Percentiles rank a stretch among this genome's conserved stretches.
Evolutionary conservation across 2,888 invertebrate species (phyloP).

Genomic region (Cosmorhoe ocellata): DNA sequence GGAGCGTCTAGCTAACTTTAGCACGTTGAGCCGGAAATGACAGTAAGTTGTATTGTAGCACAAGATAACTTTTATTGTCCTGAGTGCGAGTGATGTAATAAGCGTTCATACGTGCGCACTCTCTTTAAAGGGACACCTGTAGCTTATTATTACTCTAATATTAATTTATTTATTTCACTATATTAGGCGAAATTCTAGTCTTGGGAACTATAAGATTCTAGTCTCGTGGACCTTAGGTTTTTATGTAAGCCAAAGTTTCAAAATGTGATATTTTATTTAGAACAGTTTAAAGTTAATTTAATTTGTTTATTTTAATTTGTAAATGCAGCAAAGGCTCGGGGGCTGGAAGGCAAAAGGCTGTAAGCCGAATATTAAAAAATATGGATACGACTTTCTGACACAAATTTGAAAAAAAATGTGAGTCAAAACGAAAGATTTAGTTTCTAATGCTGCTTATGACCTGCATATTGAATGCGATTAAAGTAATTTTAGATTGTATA

Average conservation of each 20-base stretch:
- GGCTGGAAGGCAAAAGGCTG: slow-evolving; percentile 33
- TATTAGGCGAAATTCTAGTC: slow-evolving; percentile 21
- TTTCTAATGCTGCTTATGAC: slow-evolving; percentile 70
- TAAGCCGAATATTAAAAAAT: slow-evolving; percentile 38
- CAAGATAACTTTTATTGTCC: too few relatives aligned
- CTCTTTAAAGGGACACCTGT: slow-evolving; percentile 1
- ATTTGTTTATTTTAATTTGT: slow-evolving; percentile 18
- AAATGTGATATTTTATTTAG: slow-evolving; percentile 40
- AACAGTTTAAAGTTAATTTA: slow-evolving; percentile 23
- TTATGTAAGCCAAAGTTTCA: slow-evolving; percentile 35
- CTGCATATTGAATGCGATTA: slow-evolving; percentile 49
- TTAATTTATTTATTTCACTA: slow-evolving; percentile 12
- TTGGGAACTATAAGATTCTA: slow-evolving; percentile 16
- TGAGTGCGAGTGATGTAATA: slow-evolving; percentile 2
- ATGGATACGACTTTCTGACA: slow-evolving; percentile 30
- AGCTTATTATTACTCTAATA: slow-evolving; percentile 15
- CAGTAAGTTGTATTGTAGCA: too few relatives aligned
- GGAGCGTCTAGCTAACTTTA: background rate
- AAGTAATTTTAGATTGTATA: slow-evolving; percentile 71
- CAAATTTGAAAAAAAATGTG: slow-evolving; percentile 62
- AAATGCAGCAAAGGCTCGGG: slow-evolving; percentile 31
- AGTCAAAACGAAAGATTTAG: slow-evolving; percentile 68
- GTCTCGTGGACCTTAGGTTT: slow-evolving; percentile 28
- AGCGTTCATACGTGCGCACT: background rate
- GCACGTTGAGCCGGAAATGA: too few relatives aligned